A percentile compares a stretch with the other conserved stretches of the same genome.
Conservation (phyloP, 2,888 invertebrate genomes). For the Diarsia mendica region DNA sequence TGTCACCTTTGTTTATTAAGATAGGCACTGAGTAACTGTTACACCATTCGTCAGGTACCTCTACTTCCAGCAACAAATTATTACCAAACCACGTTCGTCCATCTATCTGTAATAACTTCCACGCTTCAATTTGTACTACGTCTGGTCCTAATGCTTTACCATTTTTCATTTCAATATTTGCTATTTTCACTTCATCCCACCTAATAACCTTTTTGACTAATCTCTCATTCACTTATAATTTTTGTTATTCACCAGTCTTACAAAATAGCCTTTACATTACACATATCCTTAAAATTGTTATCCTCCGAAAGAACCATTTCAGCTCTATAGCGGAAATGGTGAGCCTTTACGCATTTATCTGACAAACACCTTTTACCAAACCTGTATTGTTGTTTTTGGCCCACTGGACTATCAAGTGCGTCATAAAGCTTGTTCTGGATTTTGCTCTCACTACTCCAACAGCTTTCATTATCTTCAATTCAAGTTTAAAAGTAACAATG, state of each 20-base stretch:
- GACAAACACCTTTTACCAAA: not conserved
- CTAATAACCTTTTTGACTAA: not conserved
- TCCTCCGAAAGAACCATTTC: not conserved
- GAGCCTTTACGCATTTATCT: not conserved
- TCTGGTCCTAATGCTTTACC: not conserved
- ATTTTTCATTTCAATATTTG: too few relatives aligned
- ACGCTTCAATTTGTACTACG: not conserved
- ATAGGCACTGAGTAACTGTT: not conserved
- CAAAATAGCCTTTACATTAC: not conserved
- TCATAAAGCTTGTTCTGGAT: not conserved
- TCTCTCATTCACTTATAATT: not conserved
- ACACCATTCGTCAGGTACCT: not conserved
- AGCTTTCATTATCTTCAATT: not conserved
- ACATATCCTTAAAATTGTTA: not conserved
- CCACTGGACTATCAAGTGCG: not conserved
- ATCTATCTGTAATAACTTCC: not conserved
- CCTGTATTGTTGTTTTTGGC: not conserved
- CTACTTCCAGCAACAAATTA: not conserved
- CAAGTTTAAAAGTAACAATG: not conserved
- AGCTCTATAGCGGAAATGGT: too few relatives aligned
- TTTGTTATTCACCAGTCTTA: not conserved
- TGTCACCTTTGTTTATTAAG: not conserved
- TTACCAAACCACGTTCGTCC: not conserved
- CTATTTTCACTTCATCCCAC: not conserved
- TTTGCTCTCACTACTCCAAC: not conserved